phyloP scores from a whole-genome alignment of 2,888 invertebrate species.

The Andricus quercusramuli region DNA sequence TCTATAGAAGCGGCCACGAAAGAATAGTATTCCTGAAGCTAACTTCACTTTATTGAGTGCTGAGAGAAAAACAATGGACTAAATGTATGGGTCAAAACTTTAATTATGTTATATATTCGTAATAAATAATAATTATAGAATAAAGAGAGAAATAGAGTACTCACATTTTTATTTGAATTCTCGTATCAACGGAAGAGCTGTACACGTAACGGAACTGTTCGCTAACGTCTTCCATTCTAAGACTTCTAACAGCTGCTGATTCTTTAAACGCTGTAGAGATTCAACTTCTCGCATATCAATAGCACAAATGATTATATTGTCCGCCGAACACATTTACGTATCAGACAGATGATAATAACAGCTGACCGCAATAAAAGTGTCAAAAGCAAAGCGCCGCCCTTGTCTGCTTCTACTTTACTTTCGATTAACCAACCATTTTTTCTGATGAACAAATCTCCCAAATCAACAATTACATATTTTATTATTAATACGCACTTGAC shows the following conservation, averaged over 20 bases:
- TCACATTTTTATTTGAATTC: conserved; percentile 96
- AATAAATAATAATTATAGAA: no score
- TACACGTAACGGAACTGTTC: conserved; percentile 93
- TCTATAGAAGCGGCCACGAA: no score
- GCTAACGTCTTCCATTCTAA: conserved; percentile 85
- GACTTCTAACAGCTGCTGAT: not conserved
- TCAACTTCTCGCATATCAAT: not conserved
- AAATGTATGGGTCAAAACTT: no score
- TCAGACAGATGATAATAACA: not conserved
- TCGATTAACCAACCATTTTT: no score
- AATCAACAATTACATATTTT: no score
- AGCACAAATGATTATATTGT: not conserved
- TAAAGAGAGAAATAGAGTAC: conserved; percentile 69
- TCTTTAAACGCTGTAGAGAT: not conserved
- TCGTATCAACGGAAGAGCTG: conserved; percentile 93
- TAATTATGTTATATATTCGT: no score
- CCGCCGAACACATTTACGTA: not conserved
- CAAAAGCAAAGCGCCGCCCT: not conserved
- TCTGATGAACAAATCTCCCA: no score
- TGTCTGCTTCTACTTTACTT: no score
- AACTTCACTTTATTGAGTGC: no score
- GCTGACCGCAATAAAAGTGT: not conserved
- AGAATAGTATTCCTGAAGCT: no score
- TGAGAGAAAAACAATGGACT: no score
- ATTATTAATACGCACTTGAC: no score